Percentiles rank a stretch among this genome's conserved stretches.
Evolutionary conservation across 2,888 invertebrate genomes (phyloP).

Genomic region (Athalia rosae): DNA sequence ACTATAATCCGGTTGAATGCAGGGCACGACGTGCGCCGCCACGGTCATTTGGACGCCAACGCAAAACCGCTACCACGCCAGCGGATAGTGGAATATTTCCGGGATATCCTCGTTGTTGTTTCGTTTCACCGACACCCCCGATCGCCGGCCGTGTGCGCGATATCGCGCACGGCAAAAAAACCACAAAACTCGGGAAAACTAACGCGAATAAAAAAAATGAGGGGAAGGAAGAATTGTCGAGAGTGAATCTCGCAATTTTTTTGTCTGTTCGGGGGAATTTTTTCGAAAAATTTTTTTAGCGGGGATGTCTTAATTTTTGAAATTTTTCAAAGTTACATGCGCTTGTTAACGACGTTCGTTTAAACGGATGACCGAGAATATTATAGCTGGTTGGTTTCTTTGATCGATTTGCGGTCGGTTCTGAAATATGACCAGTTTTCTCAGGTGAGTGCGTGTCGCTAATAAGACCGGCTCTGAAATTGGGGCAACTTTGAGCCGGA

Average conservation of each 20-base stretch:
- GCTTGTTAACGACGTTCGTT: too few species aligned
- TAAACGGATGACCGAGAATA: too few species aligned
- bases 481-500: conserved; percentile 41
- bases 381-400: neutral
- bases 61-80: conserved; percentile 17
- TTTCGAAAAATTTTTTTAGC: too few species aligned
- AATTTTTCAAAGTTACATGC: too few species aligned
- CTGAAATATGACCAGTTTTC: neutral
- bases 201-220: neutral
- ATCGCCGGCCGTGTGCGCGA: neutral
- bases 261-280: too few species aligned
- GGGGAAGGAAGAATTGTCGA: too few species aligned
- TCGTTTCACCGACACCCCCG: conserved; percentile 1
- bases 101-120: conserved; percentile 31
- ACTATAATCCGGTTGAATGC: conserved; percentile 33
- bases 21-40: conserved; percentile 8
- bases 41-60: conserved; percentile 38
- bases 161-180: too few species aligned
- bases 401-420: conserved; percentile 1
- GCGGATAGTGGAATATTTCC: conserved; percentile 15
- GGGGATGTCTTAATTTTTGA: too few species aligned
- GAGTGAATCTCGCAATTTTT: too few species aligned
- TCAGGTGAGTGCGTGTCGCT: conserved; percentile 37
- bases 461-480: conserved; percentile 37
- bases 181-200: neutral